Evolutionary conservation across 2,797 vertebrate species (phyloP).

Genomic region (Microctenopoma stevenorrisi): DNA sequence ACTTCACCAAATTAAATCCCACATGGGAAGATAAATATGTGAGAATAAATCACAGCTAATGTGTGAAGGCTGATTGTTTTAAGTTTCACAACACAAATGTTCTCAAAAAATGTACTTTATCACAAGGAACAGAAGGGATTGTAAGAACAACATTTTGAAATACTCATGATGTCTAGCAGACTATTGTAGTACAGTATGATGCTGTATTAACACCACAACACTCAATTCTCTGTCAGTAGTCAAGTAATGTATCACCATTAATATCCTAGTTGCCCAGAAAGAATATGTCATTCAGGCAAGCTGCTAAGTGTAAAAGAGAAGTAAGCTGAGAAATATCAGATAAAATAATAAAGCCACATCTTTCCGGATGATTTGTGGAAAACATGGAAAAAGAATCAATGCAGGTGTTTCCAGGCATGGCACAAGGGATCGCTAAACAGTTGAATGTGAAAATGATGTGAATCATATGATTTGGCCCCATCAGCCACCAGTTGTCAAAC

Average conservation of each 20-base stretch:
- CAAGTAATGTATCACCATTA: background rate
- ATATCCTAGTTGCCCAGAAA: background rate
- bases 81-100: background rate
- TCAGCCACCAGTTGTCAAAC: background rate
- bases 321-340: slow-evolving; percentile 2
- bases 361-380: background rate
- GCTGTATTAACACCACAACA: background rate
- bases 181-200: background rate
- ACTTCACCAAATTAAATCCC: slow-evolving; percentile 2
- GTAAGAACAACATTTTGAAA: background rate
- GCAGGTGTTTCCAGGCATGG: too few species aligned
- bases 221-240: background rate
- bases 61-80: background rate
- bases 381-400: background rate
- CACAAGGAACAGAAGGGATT: slow-evolving; percentile 2
- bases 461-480: background rate
- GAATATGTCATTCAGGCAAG: background rate
- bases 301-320: slow-evolving; percentile 13
- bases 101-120: background rate
- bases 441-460: background rate
- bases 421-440: background rate
- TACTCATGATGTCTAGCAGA: background rate
- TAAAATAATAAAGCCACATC: slow-evolving; percentile 9
- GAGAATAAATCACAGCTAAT: slow-evolving; percentile 13
- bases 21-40: background rate